Evolutionary conservation across 2,797 vertebrate species (phyloP).

Genomic region (Sitta carolinensis): DNA sequence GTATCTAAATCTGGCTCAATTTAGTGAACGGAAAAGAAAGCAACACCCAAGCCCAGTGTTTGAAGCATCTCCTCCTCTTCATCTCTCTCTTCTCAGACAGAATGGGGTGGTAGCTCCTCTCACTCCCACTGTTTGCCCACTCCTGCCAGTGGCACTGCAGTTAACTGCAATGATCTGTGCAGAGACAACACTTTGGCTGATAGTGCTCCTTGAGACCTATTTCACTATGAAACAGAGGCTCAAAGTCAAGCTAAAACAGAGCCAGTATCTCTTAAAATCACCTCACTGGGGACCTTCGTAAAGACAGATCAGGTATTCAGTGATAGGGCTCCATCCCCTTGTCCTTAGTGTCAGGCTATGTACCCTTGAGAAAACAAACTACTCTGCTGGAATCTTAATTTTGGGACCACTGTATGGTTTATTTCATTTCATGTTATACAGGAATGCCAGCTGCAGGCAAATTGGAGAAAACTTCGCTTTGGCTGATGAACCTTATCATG

Average conservation of each 20-base stretch:
- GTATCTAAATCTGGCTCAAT: background rate
- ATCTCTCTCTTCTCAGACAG: background rate
- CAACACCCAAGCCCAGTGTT: fast-evolving
- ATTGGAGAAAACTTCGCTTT: background rate
- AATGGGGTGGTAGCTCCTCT: background rate
- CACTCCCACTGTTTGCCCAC: background rate
- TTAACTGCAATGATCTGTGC: fast-evolving
- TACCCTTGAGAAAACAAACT: background rate
- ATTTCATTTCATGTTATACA: background rate
- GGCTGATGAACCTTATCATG: background rate
- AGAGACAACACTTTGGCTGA: background rate
- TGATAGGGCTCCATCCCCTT: background rate
- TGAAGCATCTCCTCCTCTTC: background rate
- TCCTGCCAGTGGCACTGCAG: background rate
- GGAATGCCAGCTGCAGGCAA: background rate
- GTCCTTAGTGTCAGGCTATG: background rate
- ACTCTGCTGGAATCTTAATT: background rate
- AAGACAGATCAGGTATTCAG: background rate
- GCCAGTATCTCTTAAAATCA: background rate
- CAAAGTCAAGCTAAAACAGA: background rate
- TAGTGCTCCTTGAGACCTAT: background rate
- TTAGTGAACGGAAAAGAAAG: background rate
- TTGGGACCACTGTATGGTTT: background rate
- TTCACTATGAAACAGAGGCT: background rate
- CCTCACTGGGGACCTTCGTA: background rate